Evolutionary conservation across 2,888 invertebrate genomes (phyloP).

Genomic region (Temnothorax unifasciatus): DNA sequence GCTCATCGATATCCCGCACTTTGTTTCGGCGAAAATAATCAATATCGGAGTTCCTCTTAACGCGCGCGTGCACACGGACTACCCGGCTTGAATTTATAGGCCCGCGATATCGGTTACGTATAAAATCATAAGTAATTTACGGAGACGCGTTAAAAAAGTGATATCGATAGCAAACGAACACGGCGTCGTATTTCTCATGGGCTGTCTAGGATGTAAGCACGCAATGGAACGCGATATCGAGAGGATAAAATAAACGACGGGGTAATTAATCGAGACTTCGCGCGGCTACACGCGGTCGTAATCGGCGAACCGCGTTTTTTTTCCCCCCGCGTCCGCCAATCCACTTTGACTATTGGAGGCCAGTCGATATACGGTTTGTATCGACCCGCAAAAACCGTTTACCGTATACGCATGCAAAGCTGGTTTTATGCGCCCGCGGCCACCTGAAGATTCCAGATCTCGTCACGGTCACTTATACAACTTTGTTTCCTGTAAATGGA

Average conservation of each 20-base stretch:
- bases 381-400: slow-evolving; percentile 72
- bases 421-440: slow-evolving; percentile 70
- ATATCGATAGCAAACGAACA: slow-evolving; percentile 23
- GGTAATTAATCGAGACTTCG: slow-evolving; percentile 57
- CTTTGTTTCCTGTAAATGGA: slow-evolving; percentile 65
- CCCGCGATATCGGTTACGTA: neutral
- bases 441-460: slow-evolving; percentile 72
- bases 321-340: slow-evolving; percentile 62
- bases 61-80: neutral
- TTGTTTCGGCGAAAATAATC: slow-evolving; percentile 42
- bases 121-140: slow-evolving; percentile 31
- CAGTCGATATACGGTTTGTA: slow-evolving; percentile 66
- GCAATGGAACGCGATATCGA: slow-evolving; percentile 14
- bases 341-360: slow-evolving; percentile 65
- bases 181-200: slow-evolving; percentile 7
- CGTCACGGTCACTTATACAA: slow-evolving; percentile 74
- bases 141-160: neutral
- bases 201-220: slow-evolving; percentile 2
- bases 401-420: slow-evolving; percentile 71
- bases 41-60: slow-evolving; percentile 12
- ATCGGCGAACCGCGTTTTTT: slow-evolving; percentile 54
- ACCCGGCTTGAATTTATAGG: slow-evolving; percentile 36
- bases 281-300: neutral
- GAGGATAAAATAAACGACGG: slow-evolving; percentile 54
- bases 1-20: slow-evolving; percentile 34